Evolutionary conservation across 2,113 vertebrate genomes (phyloP), one percentile per base, ranked within the genome.

Genomic region (Cynopterus brachyotis): DNA sequence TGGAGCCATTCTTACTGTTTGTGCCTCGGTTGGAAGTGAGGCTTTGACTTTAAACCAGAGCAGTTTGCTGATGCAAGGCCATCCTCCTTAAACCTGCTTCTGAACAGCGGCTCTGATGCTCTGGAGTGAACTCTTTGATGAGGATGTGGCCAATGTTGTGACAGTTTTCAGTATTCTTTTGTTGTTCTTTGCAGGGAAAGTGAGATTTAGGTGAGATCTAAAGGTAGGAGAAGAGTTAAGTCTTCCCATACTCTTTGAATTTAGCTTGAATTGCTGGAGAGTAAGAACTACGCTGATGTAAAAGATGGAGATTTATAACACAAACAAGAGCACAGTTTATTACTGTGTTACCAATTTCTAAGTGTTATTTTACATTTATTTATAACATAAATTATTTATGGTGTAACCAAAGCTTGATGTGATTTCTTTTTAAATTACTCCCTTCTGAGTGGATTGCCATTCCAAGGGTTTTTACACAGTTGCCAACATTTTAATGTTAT

Each of bases 401-500:
- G 19, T 32, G 62, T 73, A 85, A 53, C 20, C 10, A 70, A 82
- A 95, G 7, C 7, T 93, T 45, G 40, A 69, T 80, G 50, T 75
- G 28, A 47, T 59, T 47, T 66, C 62, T 45, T 64, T 37, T 37
- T 67, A 5, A 90, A 50, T 16, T 59, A 45, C 20, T 70, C 24
- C 28, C 35, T 94, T 24, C 24, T 85, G 40, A 79, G 35, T 28
- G 9, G 42, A 79, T 53, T 95, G 89, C 28, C 62, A 94, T 79
- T 73, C 69, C 67, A 89, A 91, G 13, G 69, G 45, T 83, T 80
- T 96, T 86, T 50, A 76, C 84, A 87, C 13, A 89, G 28, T n/a
- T 83, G 89, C 35, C 75, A 87, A 92, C 30, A 72, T 95, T 90
- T 93, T 91, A 93, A 70, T 76, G 70, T 40, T 96, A 17, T 73